Evolutionary conservation across 92 coral and sea anemone species (phyloP).

Genomic region (Porites rus): DNA sequence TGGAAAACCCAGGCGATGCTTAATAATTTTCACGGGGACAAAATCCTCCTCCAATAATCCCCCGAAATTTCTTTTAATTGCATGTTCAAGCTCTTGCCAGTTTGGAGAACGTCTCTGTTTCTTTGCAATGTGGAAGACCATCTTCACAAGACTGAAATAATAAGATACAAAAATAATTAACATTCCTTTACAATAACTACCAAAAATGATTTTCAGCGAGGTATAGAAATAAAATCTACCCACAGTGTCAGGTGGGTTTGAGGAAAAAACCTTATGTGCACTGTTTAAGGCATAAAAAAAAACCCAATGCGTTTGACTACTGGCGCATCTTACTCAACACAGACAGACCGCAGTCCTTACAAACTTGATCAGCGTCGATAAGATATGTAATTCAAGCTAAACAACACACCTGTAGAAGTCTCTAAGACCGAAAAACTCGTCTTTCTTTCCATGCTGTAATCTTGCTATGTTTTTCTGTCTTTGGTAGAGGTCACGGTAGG

Average conservation of each 20-base stretch:
- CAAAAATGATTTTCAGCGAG: background rate
- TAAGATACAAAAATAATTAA: background rate
- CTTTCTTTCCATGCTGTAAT: conserved; percentile 73
- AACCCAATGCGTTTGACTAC: no score
- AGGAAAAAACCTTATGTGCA: no score
- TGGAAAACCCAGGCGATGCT: conserved; percentile 30
- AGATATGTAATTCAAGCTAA: background rate
- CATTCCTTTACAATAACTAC: no score
- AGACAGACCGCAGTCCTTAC: no score
- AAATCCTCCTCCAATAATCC: conserved; percentile 76
- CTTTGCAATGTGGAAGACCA: conserved; percentile 77
- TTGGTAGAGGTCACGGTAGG: conserved; percentile 73
- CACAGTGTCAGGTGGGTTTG: no score
- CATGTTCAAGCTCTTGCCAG: conserved; percentile 70
- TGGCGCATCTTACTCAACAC: no score
- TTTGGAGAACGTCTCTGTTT: conserved; percentile 42
- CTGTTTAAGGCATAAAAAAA: no score
- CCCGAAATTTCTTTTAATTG: conserved; percentile 80
- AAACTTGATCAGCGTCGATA: no score
- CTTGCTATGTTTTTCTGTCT: conserved; percentile 54
- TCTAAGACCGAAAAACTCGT: conserved; percentile 89
- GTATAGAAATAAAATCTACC: no score
- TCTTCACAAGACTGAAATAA: conserved; percentile 74
- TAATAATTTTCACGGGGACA: conserved; percentile 63
- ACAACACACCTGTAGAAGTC: conserved; percentile 80